Evolutionary conservation across 2,113 vertebrate species (phyloP), one percentile per base, ranked within the genome.

Genomic region (Cathartes aura): DNA sequence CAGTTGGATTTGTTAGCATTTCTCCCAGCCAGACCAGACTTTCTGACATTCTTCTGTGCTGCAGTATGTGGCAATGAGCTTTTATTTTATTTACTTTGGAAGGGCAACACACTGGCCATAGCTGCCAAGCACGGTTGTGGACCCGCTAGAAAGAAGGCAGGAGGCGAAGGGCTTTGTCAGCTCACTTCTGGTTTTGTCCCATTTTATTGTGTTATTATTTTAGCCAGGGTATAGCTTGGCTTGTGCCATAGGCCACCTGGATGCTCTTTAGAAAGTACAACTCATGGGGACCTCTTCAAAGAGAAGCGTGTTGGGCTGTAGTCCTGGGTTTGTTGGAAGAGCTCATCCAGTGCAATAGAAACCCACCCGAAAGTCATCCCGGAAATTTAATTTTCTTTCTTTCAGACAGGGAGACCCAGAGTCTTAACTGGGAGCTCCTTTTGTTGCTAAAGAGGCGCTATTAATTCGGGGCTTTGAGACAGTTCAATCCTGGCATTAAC

Each of bases 51-150:
- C 92, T 92, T 93, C 68, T 92, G 40, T 2, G 3, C 86, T 90
- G 72, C 43, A 90, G 38, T 90, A 92, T 74, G 82, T 87, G 75
- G 85, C 79, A 81, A 58, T 1, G 0, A 81, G 82, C 73, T 93
- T 97, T 97, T 90, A 93, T 78, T 94, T 70, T 95, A 73, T 96
- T 95, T 90, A 10, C 23, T 95, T 97, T 92, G 96, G 96, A 94
- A 90, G 32, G 47, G 21, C 12, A 11, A 26, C 3, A 2, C 3
- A 3, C 74, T 64, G 5, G 40, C 59, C 11, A 9, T 40, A 43
- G 80, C 88, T 56, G 83, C 66, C 87, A 78, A 87, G 63, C 21
- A 12, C 38, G 76, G 66, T 93, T 93, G 73, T 22, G 40, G 40
- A 47, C 64, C 38, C 11, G 3, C 21, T 4, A 92, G 78, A 97